phyloP scores from a whole-genome alignment of 2,113 vertebrate genomes.

The Madoqua kirkii region DNA sequence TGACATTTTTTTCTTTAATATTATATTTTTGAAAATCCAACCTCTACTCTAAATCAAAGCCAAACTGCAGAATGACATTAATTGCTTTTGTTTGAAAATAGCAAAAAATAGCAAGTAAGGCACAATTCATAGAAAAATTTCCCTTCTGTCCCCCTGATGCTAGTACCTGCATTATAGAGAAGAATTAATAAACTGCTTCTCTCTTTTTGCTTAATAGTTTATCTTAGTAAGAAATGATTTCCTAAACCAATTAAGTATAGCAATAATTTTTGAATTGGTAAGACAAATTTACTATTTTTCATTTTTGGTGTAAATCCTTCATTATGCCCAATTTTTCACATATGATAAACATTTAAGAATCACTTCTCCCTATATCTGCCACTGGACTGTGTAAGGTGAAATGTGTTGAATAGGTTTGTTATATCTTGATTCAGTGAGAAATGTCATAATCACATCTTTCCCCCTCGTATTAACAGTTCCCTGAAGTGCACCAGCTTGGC shows the following conservation, averaged over 20 bases:
- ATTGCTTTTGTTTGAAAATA: background rate
- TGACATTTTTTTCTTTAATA: too few relatives aligned
- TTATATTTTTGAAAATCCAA: too few relatives aligned
- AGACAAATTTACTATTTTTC: background rate
- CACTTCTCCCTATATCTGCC: background rate
- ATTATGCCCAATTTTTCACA: background rate
- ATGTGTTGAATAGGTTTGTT: background rate
- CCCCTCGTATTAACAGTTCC: slow-evolving; percentile 10
- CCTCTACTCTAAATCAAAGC: background rate
- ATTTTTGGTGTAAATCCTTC: background rate
- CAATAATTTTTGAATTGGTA: background rate
- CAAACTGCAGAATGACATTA: background rate
- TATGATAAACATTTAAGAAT: background rate
- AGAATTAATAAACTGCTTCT: background rate
- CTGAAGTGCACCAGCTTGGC: slow-evolving; percentile 20
- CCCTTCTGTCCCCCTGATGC: background rate
- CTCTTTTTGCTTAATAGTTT: background rate
- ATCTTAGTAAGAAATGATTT: background rate
- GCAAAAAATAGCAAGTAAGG: background rate
- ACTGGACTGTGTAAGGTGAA: slow-evolving; percentile 15
- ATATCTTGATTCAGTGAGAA: slow-evolving; percentile 50
- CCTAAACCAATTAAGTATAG: background rate
- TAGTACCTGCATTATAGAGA: background rate
- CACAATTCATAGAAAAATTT: background rate
- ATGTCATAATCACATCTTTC: background rate